These are phyloP conservation scores for Brachionus asplanchnoidis DNA, from an alignment of 1,140 invertebrate species.

Conservation along the genomic window DNA sequence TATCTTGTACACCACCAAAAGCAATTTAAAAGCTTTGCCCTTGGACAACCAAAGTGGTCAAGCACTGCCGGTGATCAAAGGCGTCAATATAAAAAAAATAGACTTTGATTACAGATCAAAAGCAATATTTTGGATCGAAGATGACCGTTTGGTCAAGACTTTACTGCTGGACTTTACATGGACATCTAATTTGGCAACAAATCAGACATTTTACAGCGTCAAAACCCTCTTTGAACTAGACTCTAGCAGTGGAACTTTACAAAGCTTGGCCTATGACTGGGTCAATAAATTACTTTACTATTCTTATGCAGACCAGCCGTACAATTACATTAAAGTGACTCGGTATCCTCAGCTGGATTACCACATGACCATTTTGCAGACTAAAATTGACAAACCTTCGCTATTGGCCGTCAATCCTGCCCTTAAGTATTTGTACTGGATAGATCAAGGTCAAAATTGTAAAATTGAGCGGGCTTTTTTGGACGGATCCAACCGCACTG, in stretches of 20 bases:
- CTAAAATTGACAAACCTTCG: slow-evolving; percentile 70
- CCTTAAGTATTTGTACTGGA: slow-evolving; percentile 78
- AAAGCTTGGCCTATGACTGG: slow-evolving; percentile 21
- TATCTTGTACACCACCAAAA: slow-evolving; percentile 1
- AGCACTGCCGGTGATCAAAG: not conserved
- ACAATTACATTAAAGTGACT: slow-evolving; percentile 20
- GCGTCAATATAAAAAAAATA: not conserved
- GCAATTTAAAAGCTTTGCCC: not conserved
- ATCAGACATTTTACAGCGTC: not conserved
- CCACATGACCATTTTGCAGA: not conserved
- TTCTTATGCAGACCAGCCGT: not conserved
- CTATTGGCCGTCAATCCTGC: slow-evolving; percentile 89
- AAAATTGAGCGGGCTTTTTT: slow-evolving; percentile 82
- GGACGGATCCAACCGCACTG: slow-evolving; percentile 79
- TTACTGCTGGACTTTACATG: not conserved
- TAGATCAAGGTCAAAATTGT: slow-evolving; percentile 93
- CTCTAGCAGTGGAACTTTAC: not conserved
- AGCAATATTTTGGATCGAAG: slow-evolving; percentile 29
- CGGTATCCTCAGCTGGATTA: not conserved
- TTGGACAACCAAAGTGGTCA: not conserved
- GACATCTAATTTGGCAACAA: not conserved
- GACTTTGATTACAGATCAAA: slow-evolving; percentile 9
- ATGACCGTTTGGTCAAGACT: not conserved
- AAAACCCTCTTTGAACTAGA: not conserved
- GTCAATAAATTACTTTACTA: slow-evolving; percentile 9